Percentiles rank a stretch among this genome's conserved stretches.
These are phyloP conservation scores for Pagetopsis macropterus DNA, from an alignment of 2,797 vertebrate genomes.

Conservation along the genomic window DNA sequence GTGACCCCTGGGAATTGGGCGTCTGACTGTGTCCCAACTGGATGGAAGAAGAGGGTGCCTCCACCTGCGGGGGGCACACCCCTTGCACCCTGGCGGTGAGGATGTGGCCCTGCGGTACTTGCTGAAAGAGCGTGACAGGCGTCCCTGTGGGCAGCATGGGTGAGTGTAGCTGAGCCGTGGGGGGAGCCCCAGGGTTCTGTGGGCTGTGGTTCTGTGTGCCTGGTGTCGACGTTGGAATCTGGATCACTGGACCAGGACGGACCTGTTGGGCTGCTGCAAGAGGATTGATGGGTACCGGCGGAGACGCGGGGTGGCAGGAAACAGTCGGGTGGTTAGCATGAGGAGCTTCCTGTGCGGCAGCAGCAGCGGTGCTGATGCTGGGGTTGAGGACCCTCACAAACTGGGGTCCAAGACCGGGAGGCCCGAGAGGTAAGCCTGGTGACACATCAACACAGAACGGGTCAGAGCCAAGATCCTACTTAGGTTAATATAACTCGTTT, in stretches of 20 bases:
- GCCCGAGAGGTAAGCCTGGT: slow-evolving; percentile 82
- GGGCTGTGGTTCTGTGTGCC: slow-evolving; percentile 88
- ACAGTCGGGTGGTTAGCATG: slow-evolving; percentile 86
- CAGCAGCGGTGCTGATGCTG: slow-evolving; percentile 85
- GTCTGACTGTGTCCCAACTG: slow-evolving; percentile 90
- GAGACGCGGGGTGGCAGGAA: slow-evolving; percentile 85
- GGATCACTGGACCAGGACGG: slow-evolving; percentile 81
- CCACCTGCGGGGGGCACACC: slow-evolving; percentile 88
- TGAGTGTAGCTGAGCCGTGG: slow-evolving; percentile 79
- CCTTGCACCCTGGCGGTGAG: slow-evolving; percentile 93
- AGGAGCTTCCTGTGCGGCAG: slow-evolving; percentile 87
- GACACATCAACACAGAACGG: slow-evolving; percentile 18
- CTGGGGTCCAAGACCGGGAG: slow-evolving; percentile 86
- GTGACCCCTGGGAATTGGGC: slow-evolving; percentile 88
- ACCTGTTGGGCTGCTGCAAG: slow-evolving; percentile 84
- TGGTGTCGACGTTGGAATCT: slow-evolving; percentile 85
- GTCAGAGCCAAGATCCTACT: slow-evolving; percentile 7
- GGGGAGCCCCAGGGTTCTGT: slow-evolving; percentile 32
- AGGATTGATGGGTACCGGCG: slow-evolving; percentile 84
- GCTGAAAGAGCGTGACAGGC: slow-evolving; percentile 94
- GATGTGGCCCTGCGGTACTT: slow-evolving; percentile 93
- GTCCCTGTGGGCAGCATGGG: slow-evolving; percentile 89
- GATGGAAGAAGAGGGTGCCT: slow-evolving; percentile 85
- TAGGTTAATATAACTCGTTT: background rate
- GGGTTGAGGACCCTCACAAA: slow-evolving; percentile 84